Evolutionary conservation across 2,888 invertebrate genomes (phyloP).

Genomic region (Sinhomidia bicolor): DNA sequence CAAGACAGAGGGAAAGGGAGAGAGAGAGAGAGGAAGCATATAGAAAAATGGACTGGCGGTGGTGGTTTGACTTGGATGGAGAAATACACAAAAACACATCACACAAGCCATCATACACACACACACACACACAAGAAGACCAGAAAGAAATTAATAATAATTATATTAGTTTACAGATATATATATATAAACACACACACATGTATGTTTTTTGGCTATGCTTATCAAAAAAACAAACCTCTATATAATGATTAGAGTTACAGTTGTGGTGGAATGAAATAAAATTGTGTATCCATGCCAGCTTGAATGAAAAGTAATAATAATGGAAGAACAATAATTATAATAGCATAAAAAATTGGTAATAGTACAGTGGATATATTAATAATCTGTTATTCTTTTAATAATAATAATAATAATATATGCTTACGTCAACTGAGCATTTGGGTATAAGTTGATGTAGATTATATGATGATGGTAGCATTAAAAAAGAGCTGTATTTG

Average conservation of each 20-base stretch:
- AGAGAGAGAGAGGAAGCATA: constrained; percentile 7
- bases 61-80: too few relatives aligned
- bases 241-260: not conserved
- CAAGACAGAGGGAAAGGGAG: constrained; percentile 5
- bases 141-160: constrained; percentile 37
- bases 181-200: not conserved
- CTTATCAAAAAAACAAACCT: not conserved
- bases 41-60: constrained; percentile 8
- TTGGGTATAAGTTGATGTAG: too few relatives aligned
- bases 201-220: not conserved
- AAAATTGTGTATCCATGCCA: not conserved
- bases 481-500: too few relatives aligned
- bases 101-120: constrained; percentile 12
- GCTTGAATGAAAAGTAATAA: not conserved
- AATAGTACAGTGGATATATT: too few relatives aligned
- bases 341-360: too few relatives aligned
- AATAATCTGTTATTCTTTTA: not conserved
- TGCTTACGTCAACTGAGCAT: not conserved
- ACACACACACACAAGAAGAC: constrained; percentile 9
- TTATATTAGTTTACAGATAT: constrained; percentile 17
- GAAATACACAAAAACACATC: not conserved
- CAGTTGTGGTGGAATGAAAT: not conserved
- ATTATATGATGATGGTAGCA: too few relatives aligned
- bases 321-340: not conserved
- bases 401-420: constrained; percentile 16